Base-by-base conservation (phyloP, 1,140 invertebrate species). In the Drosophila pseudoobscura region DNA sequence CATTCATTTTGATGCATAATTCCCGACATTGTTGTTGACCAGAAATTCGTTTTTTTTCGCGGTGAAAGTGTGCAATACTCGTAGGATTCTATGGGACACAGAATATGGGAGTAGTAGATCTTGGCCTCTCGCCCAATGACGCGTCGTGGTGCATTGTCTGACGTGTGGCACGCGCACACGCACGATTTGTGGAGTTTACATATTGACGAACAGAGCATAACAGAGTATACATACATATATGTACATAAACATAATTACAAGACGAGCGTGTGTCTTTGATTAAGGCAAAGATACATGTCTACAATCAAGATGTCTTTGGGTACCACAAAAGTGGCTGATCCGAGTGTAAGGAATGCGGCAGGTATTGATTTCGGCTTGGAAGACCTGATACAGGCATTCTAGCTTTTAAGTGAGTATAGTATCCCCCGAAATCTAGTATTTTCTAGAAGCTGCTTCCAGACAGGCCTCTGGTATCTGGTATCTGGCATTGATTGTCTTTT, bases 1-100 rank as follows among this genome's bases (percentile, higher is more conserved):
- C 80, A 87, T 87, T 87, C 75, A 82, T 64, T 78, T 83, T 39
- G 35, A 78, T 78, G 56, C 62, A 78, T 88, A 84, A 78, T 74
- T 29, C 56, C 45, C 31, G 49, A 46, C 45, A 64, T 50, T 72
- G 57, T 73, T 80, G 68, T 80, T 80, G 58, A 60, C 58, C 63
- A 57, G 39, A 52, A 73, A 78, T 87, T 80, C 63, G 66, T 63
- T 75, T 75, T 75, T 71, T 77, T 80, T 80, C 57, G 77, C 77
- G 80, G 80, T 87, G 80, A 85, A 85, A 85, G 80, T 85, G 80
- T 72, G 78, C 80, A 76, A 76, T 39, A 55, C 35, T 13, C 35
- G 35, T 39, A 39, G 74, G 63, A 39, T 69, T 43, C 58, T 63
- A 41, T 55, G 35, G 8, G 3, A n/a, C 9, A 22, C 3, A 41